A percentile compares a stretch with the other conserved stretches of the same genome.
phyloP scores from a whole-genome alignment of 1,140 invertebrate species.

The Aphis craccivora region DNA sequence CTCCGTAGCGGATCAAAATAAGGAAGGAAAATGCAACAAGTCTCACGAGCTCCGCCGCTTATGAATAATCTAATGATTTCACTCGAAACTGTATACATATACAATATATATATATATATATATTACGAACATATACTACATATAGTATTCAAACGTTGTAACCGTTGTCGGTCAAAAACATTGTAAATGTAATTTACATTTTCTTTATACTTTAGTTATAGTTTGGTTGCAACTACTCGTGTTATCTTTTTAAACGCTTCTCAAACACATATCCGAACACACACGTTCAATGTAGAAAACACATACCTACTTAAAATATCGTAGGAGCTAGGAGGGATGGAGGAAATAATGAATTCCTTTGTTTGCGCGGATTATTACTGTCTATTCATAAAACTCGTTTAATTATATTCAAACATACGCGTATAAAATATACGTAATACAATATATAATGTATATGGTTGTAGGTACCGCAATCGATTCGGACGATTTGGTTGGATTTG shows the following conservation, averaged over 20 bases:
- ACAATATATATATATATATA: neutral
- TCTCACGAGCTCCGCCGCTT: neutral
- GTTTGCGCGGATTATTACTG: slow-evolving; percentile 18
- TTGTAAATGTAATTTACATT: neutral
- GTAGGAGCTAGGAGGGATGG: neutral
- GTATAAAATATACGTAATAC: neutral
- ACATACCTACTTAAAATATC: neutral
- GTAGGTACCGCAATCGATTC: slow-evolving; percentile 4
- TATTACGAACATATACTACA: too few relatives aligned
- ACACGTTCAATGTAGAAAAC: neutral
- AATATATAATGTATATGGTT: neutral
- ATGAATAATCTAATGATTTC: slow-evolving; percentile 18
- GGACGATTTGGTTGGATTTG: slow-evolving; percentile 14
- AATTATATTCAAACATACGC: slow-evolving; percentile 1
- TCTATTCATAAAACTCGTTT: slow-evolving; percentile 18
- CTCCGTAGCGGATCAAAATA: neutral
- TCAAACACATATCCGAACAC: neutral
- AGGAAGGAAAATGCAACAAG: neutral
- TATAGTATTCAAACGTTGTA: neutral
- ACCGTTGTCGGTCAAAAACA: neutral
- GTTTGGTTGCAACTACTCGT: neutral
- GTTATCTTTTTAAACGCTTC: neutral
- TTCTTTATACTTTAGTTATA: neutral
- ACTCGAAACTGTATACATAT: neutral
- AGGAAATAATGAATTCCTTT: slow-evolving; percentile 16